Percentiles rank a stretch among this genome's conserved stretches.
phyloP scores from a whole-genome alignment of 2,888 invertebrate species.

The Myathropa florea region DNA sequence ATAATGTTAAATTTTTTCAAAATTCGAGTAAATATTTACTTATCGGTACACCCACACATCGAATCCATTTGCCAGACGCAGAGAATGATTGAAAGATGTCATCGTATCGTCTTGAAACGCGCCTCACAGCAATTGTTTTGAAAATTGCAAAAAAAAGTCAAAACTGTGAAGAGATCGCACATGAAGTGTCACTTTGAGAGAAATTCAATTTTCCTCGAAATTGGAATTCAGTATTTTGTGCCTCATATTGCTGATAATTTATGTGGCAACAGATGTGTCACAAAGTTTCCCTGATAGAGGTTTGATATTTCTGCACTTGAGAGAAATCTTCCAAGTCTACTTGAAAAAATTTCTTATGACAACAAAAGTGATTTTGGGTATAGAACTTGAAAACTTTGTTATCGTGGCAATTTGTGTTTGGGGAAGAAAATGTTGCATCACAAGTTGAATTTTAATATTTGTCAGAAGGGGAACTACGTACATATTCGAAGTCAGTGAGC shows the following conservation, averaged over 20 bases:
- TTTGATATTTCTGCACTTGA: conserved; percentile 12
- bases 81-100: background rate
- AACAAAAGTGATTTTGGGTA: background rate
- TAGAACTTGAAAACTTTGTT: background rate
- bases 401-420: background rate
- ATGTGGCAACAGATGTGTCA: conserved; percentile 9
- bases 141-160: background rate
- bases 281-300: conserved; percentile 18
- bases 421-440: background rate
- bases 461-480: background rate
- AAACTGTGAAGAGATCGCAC: background rate
- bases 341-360: background rate
- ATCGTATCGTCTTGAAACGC: background rate
- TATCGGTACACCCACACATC: background rate
- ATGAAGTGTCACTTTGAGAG: background rate
- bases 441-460: background rate
- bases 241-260: background rate
- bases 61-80: background rate
- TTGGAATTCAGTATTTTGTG: background rate
- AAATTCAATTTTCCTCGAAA: background rate
- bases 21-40: background rate
- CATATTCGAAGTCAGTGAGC: background rate
- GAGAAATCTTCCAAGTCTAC: background rate
- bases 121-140: background rate
- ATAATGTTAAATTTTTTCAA: background rate